Evolutionary conservation across 2,797 vertebrate species (phyloP).

Genomic region (Silurus aristotelis): DNA sequence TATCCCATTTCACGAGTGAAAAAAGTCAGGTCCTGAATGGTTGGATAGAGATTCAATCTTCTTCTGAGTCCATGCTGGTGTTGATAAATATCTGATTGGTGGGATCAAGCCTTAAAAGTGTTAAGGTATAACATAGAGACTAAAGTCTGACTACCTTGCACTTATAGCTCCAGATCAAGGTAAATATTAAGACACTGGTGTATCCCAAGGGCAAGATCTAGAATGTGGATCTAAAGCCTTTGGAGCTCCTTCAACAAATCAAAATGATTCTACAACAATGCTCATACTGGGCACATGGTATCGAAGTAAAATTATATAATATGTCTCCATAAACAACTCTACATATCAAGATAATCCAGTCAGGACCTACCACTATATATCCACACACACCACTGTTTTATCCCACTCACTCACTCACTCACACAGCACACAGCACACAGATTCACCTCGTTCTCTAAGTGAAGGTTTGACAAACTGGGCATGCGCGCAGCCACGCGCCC

Average conservation of each 20-base stretch:
- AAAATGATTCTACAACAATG: no score
- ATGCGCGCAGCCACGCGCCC: not conserved
- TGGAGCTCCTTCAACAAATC: no score
- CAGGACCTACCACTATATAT: no score
- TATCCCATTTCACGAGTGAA: not conserved
- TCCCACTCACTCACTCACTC: no score
- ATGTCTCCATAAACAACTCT: no score
- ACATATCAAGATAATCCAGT: no score
- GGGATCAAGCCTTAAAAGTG: not conserved
- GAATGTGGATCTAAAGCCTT: no score
- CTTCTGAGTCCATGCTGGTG: not conserved
- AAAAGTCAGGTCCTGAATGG: not conserved
- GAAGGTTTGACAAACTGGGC: not conserved
- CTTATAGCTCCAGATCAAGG: not conserved
- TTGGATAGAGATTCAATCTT: not conserved
- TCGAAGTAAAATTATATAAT: no score
- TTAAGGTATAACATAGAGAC: not conserved
- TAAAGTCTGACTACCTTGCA: not conserved
- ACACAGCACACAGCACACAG: not conserved
- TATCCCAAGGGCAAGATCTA: no score
- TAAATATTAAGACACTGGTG: not conserved
- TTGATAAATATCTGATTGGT: not conserved
- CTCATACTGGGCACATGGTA: no score
- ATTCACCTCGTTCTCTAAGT: not conserved
- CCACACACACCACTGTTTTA: no score